A percentile compares a stretch with the other conserved stretches of the same genome.
These are phyloP conservation scores for Rhinogobius similis DNA, from an alignment of 2,113 vertebrate species.

Conservation along the genomic window DNA sequence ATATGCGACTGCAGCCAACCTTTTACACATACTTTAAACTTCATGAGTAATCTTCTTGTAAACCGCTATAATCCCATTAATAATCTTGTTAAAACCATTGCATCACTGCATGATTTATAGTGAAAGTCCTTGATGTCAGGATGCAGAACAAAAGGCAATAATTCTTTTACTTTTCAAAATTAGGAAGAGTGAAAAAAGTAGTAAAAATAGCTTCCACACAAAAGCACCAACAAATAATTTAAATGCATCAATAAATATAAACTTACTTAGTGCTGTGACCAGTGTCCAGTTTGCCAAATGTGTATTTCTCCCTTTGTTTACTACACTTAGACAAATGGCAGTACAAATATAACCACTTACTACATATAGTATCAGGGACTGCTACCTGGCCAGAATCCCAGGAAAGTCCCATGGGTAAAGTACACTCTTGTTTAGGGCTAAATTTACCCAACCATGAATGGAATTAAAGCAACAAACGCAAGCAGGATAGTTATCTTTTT, in stretches of 20 bases:
- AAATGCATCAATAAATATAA: not conserved
- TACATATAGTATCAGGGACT: not conserved
- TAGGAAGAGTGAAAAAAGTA: conserved; percentile 1
- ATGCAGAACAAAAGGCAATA: conserved; percentile 1
- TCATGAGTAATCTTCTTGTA: conserved; percentile 52
- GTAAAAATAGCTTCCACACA: not conserved
- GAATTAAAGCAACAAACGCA: not conserved
- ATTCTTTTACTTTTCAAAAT: conserved; percentile 9
- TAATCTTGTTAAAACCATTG: conserved; percentile 57
- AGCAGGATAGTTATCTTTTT: not conserved
- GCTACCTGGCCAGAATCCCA: not conserved
- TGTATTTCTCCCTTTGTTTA: not conserved
- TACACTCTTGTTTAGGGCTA: not conserved
- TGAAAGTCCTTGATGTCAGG: conserved; percentile 23
- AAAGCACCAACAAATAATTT: not conserved
- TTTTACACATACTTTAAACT: conserved; percentile 42
- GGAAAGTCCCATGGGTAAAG: not conserved
- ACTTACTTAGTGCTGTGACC: not conserved
- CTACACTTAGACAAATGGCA: conserved; percentile 9
- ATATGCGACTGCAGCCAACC: conserved; percentile 29
- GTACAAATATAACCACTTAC: conserved; percentile 20
- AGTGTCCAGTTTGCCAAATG: not conserved
- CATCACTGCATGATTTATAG: conserved; percentile 36
- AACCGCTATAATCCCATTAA: conserved; percentile 55
- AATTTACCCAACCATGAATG: not conserved